phyloP scores from a whole-genome alignment of 2,113 vertebrate species.

The Synodontis membranacea region DNA sequence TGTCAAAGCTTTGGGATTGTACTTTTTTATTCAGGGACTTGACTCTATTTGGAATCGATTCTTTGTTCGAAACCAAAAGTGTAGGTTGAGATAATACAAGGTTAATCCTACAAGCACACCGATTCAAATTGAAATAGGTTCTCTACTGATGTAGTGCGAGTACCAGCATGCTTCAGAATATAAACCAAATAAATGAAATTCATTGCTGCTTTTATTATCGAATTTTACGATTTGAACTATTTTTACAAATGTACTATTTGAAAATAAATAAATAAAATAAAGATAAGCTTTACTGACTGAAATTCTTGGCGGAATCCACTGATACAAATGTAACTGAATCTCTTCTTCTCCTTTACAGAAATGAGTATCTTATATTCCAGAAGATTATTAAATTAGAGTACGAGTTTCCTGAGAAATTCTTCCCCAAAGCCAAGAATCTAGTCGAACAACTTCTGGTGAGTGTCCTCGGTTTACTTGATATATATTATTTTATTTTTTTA shows the following conservation, averaged over 20 bases:
- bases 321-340: background rate
- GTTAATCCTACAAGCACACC: background rate
- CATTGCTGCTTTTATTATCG: background rate
- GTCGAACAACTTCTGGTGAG: conserved; percentile 93
- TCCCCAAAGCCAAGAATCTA: conserved; percentile 97
- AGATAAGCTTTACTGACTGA: no score
- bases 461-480: background rate
- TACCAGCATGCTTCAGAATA: no score
- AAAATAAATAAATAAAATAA: no score
- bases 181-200: background rate
- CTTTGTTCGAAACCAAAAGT: background rate
- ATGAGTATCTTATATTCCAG: conserved; percentile 99
- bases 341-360: conserved; percentile 75
- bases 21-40: background rate
- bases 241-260: no score
- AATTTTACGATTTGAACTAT: no score
- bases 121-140: background rate
- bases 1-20: background rate
- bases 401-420: conserved; percentile 99
- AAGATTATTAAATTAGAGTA: conserved; percentile 99
- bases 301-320: background rate
- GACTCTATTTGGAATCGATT: background rate
- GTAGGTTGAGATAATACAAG: background rate
- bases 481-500: background rate
- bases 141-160: background rate